A percentile compares a stretch with the other conserved stretches of the same genome.
These are phyloP conservation scores for Zaprionus lachaisei DNA, from an alignment of 1,140 invertebrate genomes.

Conservation along the genomic window DNA sequence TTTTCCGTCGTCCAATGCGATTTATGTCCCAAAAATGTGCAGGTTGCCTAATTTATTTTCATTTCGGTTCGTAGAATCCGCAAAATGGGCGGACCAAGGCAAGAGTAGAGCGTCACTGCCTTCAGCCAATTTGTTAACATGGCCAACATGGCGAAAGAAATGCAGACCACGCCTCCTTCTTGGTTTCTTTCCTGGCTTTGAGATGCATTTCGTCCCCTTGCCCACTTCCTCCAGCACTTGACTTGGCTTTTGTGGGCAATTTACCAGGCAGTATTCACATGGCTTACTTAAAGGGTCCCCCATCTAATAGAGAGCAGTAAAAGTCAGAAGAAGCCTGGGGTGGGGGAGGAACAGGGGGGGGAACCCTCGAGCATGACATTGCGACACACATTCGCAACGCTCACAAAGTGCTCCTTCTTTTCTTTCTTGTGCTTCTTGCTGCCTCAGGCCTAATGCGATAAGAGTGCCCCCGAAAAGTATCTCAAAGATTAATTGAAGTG, in stretches of 20 bases:
- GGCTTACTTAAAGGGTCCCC: background rate
- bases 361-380: constrained; percentile 2
- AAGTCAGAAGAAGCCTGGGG: background rate
- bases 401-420: constrained; percentile 25
- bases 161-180: background rate
- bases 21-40: constrained; percentile 63
- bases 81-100: background rate
- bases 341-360: background rate
- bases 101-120: background rate
- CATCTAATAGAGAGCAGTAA: constrained; percentile 1
- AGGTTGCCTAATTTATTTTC: constrained; percentile 65
- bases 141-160: constrained; percentile 5
- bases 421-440: constrained; percentile 15
- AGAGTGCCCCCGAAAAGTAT: constrained; percentile 59
- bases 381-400: constrained; percentile 23
- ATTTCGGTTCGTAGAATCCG: background rate
- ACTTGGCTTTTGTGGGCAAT: constrained; percentile 3
- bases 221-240: background rate
- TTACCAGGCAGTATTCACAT: constrained; percentile 2
- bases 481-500: constrained; percentile 72
- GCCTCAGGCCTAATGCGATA: constrained; percentile 58
- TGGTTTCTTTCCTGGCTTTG: background rate
- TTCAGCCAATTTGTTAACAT: constrained; percentile 1
- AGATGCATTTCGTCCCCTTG: background rate
- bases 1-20: constrained; percentile 36